phyloP scores from a whole-genome alignment of 1,140 invertebrate species.

The Harpegnathos saltator region DNA sequence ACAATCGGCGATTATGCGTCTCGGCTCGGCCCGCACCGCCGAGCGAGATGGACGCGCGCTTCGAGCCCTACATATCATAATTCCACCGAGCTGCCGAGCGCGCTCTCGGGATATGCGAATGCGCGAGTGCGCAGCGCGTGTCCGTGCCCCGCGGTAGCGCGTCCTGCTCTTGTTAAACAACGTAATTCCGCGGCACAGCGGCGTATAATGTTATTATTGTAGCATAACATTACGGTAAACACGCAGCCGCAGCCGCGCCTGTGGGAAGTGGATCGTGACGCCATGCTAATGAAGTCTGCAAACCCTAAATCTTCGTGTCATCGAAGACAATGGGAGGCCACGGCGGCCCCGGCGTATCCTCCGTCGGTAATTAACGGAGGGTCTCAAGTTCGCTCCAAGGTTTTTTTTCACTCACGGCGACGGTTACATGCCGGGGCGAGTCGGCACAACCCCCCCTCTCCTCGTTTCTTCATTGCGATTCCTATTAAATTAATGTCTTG shows the following conservation, averaged over 20 bases:
- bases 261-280: conserved; percentile 50
- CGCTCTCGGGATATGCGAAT: background rate
- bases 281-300: conserved; percentile 61
- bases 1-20: no score
- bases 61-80: conserved; percentile 7
- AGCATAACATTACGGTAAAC: conserved; percentile 54
- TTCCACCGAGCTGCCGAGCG: background rate
- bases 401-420: conserved; percentile 27
- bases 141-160: conserved; percentile 10
- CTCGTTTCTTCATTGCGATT: conserved; percentile 16
- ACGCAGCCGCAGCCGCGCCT: conserved; percentile 35
- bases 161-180: conserved; percentile 45
- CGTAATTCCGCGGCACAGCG: conserved; percentile 25
- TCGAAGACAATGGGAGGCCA: conserved; percentile 51
- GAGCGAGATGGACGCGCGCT: no score
- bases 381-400: conserved; percentile 45
- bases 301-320: conserved; percentile 59
- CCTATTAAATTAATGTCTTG: conserved; percentile 25
- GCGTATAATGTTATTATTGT: conserved; percentile 43
- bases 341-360: conserved; percentile 35
- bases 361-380: conserved; percentile 46
- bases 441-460: background rate
- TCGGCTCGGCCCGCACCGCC: no score
- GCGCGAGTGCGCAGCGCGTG: background rate
- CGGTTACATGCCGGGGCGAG: conserved; percentile 27